Conservation (phyloP, 2,113 vertebrate species). For the Neotoma lepida region DNA sequence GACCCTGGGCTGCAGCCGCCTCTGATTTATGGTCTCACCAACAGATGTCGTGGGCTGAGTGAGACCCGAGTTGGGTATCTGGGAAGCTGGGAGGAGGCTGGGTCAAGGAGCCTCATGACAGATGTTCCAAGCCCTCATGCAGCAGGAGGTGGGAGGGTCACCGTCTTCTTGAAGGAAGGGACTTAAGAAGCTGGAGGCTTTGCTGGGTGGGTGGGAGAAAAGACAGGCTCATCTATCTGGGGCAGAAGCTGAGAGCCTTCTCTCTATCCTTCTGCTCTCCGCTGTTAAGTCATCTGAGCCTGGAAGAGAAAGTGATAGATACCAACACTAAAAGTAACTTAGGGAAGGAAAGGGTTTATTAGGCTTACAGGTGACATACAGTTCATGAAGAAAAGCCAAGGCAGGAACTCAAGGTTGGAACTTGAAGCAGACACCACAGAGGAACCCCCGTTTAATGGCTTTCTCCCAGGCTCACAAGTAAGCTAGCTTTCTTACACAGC, state of each 20-base stretch:
- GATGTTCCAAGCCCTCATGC: neutral
- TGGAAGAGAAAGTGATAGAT: neutral
- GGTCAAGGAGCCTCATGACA: neutral
- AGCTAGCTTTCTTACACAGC: neutral
- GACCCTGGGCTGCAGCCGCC: conserved; percentile 57
- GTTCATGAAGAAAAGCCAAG: neutral
- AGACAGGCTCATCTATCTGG: neutral
- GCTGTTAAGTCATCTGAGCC: neutral
- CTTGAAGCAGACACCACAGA: neutral
- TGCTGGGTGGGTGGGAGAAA: neutral
- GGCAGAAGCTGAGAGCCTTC: neutral
- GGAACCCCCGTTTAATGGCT: neutral
- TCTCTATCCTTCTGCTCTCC: neutral
- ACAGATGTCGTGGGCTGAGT: conserved; percentile 14
- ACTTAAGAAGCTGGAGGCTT: neutral
- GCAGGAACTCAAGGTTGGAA: neutral
- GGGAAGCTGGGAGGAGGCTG: neutral
- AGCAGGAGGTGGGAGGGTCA: neutral
- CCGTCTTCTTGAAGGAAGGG: neutral
- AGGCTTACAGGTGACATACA: neutral
- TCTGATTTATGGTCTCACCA: conserved; percentile 76
- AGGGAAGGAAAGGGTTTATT: neutral
- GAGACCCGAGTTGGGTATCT: neutral
- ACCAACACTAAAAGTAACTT: neutral
- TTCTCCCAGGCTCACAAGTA: neutral